A percentile compares a stretch with the other conserved stretches of the same genome.
phyloP scores from a whole-genome alignment of 2,113 vertebrate genomes.

The Mustelus asterias region DNA sequence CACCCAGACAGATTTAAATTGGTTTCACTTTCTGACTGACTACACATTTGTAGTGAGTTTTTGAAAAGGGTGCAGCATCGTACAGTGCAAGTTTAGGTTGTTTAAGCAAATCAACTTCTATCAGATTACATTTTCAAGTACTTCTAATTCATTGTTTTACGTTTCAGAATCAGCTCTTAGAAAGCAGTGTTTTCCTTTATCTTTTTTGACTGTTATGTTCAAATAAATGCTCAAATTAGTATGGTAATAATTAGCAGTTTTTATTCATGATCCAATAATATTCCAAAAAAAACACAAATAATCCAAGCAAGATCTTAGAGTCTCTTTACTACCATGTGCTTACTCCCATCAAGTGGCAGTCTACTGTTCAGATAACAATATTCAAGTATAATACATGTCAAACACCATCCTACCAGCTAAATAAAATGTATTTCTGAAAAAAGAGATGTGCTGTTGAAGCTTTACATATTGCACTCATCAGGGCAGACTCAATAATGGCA shows the following conservation, averaged over 20 bases:
- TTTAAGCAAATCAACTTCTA: slow-evolving; percentile 23
- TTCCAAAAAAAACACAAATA: background rate
- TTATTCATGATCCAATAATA: background rate
- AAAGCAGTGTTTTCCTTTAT: background rate
- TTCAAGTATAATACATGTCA: background rate
- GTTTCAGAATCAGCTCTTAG: background rate
- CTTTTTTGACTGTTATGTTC: background rate
- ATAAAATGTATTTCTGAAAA: background rate
- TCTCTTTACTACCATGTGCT: background rate
- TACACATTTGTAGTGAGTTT: background rate
- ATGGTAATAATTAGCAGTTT: background rate
- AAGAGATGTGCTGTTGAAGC: too few relatives aligned
- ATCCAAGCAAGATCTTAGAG: background rate
- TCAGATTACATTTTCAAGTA: background rate
- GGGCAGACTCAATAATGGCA: too few relatives aligned
- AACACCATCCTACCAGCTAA: background rate
- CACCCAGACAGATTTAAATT: slow-evolving; percentile 36
- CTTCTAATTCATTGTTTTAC: background rate
- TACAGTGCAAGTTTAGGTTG: background rate
- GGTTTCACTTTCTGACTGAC: slow-evolving; percentile 30
- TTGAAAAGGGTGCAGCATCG: background rate
- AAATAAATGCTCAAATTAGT: background rate
- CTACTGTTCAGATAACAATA: background rate
- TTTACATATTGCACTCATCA: too few relatives aligned
- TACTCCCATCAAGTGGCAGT: background rate